Base-by-base conservation (phyloP, 2,797 vertebrate genomes). In the Rhincodon typus region DNA sequence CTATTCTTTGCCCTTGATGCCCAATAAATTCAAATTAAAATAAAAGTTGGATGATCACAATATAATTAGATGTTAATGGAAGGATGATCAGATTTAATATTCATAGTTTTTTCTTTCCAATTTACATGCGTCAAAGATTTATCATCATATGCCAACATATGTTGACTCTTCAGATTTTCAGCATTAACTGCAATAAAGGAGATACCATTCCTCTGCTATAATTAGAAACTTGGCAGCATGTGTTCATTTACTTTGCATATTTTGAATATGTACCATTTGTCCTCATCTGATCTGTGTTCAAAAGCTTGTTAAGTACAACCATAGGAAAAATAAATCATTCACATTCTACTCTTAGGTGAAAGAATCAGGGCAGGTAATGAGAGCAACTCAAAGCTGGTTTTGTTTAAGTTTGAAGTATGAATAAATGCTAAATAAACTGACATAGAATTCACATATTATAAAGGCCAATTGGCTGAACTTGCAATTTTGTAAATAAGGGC, bases 241-340 rank as follows among this genome's bases (percentile, higher is more conserved):
- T 91, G 57, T 67, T 62, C 15, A 34, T 93, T 93, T 62, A 93
- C 69, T 93, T n/a, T 93, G 90, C 62, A 69, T 67, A 93, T 69
- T 93, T n/a, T 93, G 90, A 38, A 66, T 93, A 21, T 93, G n/a
- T 93, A 67, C n/a, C 90, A 93, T 93, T 93, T 93, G 90, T n/a
- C 90, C 62, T 42, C n/a, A 69, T 21, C 62, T 69, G 69, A 69
- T 93, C 90, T 42, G n/a, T 93, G 90, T 93, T 93, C 90, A 93
- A 93, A 69, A 38, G 90, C 34, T 93, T n/a, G 38, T 93, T 93
- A 93, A 38, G 23, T 69, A 38, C 38, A 38, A 93, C n/a, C 38
- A 67, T 25, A 21, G 62, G 66, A 93, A 93, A 38, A 91, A 69
- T 42, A 67, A 90, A 62, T 67, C 90, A 93, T 7, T 66, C 66